phyloP scores from a whole-genome alignment of 2,888 invertebrate genomes.

The Acleris emargana region DNA sequence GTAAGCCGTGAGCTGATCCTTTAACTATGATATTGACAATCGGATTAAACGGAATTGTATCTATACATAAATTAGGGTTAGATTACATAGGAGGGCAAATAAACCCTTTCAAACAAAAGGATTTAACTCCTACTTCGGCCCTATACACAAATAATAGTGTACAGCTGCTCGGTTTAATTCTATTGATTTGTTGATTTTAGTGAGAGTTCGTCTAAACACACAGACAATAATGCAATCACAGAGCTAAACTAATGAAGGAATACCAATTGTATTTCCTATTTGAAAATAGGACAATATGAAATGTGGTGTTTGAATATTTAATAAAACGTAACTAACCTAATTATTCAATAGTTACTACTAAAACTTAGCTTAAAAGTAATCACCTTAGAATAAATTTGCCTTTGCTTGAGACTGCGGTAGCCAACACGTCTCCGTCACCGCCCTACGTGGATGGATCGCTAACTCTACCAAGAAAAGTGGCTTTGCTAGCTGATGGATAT shows the following conservation, averaged over 20 bases:
- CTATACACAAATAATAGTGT: constrained; percentile 12
- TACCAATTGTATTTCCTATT: not conserved
- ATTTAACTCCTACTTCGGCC: constrained; percentile 17
- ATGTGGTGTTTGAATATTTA: too few relatives aligned
- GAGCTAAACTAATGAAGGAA: not conserved
- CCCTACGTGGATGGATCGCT: constrained; percentile 40
- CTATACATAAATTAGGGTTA: constrained; percentile 33
- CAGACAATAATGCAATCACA: not conserved
- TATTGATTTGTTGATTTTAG: not conserved
- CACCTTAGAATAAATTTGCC: constrained; percentile 1
- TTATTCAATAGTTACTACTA: not conserved
- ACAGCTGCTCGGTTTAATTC: constrained; percentile 2
- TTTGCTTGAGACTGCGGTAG: not conserved
- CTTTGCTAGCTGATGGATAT: constrained; percentile 50
- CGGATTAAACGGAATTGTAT: constrained; percentile 38
- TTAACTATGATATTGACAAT: constrained; percentile 41
- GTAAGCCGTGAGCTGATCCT: constrained; percentile 37
- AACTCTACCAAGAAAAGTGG: constrained; percentile 46
- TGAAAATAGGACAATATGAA: too few relatives aligned
- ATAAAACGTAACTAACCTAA: too few relatives aligned
- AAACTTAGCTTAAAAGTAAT: not conserved
- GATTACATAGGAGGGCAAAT: constrained; percentile 31
- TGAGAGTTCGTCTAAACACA: not conserved
- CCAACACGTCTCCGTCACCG: constrained; percentile 27
- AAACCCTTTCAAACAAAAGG: constrained; percentile 30